Conservation (phyloP, 1,140 invertebrate species). For the Tetranychus urticae region DNA sequence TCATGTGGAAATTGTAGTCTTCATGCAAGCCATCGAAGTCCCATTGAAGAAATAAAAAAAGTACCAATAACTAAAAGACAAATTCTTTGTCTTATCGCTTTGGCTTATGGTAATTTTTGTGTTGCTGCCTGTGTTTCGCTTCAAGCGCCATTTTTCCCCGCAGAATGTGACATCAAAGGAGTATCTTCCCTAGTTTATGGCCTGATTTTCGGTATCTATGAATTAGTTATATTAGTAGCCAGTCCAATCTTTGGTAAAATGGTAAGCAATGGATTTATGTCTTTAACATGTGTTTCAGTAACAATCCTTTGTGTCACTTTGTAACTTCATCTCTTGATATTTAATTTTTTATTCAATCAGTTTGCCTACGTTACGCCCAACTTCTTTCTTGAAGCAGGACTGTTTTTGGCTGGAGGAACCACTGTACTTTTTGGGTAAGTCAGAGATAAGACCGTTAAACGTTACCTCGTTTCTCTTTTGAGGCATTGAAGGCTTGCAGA, state of each 20-base stretch:
- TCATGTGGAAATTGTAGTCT: too few species aligned
- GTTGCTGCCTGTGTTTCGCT: conserved; percentile 17
- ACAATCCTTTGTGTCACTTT: background rate
- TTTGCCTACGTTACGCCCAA: conserved; percentile 30
- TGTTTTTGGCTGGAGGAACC: conserved; percentile 47
- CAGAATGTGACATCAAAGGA: conserved; percentile 31
- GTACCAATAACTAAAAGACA: background rate
- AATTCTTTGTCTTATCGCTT: background rate
- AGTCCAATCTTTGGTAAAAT: conserved; percentile 68
- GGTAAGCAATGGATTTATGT: conserved; percentile 21
- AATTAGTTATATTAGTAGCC: conserved; percentile 65
- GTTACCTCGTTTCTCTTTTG: too few species aligned
- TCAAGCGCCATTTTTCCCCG: conserved; percentile 19
- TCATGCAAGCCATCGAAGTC: too few species aligned
- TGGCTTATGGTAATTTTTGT: conserved; percentile 16
- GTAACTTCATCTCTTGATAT: background rate
- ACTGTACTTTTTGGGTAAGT: conserved; percentile 36
- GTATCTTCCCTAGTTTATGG: conserved; percentile 65
- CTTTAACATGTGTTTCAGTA: conserved; percentile 13
- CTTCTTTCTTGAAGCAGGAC: conserved; percentile 56
- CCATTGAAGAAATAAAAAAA: too few species aligned
- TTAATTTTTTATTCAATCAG: background rate
- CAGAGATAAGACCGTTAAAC: too few species aligned
- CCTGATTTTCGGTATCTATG: conserved; percentile 72
- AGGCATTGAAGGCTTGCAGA: too few species aligned